Base-by-base conservation (phyloP, 2,888 invertebrate species). In the Andrena minutula region DNA sequence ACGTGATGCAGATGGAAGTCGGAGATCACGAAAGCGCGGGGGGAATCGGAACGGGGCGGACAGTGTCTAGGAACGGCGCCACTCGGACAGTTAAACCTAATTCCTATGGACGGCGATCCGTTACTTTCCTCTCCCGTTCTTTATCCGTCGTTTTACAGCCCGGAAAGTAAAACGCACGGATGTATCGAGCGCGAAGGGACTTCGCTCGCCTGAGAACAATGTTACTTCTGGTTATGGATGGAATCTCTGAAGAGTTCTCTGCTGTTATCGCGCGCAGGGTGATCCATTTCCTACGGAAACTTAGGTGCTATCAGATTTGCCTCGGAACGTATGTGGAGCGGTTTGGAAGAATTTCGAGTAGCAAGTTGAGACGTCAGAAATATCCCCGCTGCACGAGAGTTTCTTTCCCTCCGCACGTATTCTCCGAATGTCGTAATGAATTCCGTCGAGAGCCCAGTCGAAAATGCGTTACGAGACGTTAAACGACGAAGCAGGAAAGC, bases 51-150 rank as follows among this genome's bases (percentile, higher is more conserved):
- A 20, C 60, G 47, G 49, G 61, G 73, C 47, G 72, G 72, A 72
- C 68, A 80, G 69, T 72, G 72, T 79, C 71, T 75, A 68, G 65
- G 61, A 75, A 63, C 61, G 85, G 86, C 86, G 86, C 83, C 85
- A 79, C 76, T 75, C 77, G 65, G 73, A 83, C 75, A 61, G 79
- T 85, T 75, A 83, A 86, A 80, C 72, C 69, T 64, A 75, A 75
- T 73, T 74, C 84, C 71, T 76, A 80, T 65, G 65, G 80, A 66
- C 73, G 75, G 41, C 73, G 80, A 23, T 75, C 71, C 47, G 51
- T 84, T 76, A 80, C 20, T 76, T 70, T 68, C 79, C 26, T 66
- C 84, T 65, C 56, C 10, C 65, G 69, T 84, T 79, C 70, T 68
- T 69, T 61, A 70, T 61, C 41, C 49, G 47, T 12, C 63, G 47